Conservation (phyloP, 2,113 vertebrate species). For the Cervus canadensis region DNA sequence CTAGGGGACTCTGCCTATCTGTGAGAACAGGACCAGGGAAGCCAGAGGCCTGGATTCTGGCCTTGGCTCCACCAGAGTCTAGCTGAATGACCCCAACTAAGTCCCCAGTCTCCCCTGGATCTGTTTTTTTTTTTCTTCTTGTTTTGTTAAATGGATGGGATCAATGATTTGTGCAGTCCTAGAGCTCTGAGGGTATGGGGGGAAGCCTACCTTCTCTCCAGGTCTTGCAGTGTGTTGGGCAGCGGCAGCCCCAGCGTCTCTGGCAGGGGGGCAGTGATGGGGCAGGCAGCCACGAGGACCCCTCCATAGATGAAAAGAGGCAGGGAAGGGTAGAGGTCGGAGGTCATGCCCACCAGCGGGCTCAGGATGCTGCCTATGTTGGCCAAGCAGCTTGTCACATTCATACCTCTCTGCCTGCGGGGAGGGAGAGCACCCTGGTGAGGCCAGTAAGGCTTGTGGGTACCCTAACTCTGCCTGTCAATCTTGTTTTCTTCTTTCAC, state of each 20-base stretch:
- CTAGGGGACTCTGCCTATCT: neutral
- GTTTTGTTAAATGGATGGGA: neutral
- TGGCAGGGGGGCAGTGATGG: constrained; percentile 81
- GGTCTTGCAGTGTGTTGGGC: constrained; percentile 86
- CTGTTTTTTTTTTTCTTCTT: neutral
- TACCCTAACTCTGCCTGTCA: neutral
- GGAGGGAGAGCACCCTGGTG: neutral
- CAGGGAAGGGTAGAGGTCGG: constrained; percentile 75
- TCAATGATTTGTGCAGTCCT: neutral
- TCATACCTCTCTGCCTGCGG: constrained; percentile 87
- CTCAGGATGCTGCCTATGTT: constrained; percentile 85
- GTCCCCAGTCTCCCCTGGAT: neutral
- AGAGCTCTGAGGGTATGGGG: neutral
- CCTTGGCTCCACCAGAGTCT: neutral
- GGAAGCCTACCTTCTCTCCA: constrained; percentile 81
- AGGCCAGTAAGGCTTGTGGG: neutral
- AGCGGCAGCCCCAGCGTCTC: constrained; percentile 83
- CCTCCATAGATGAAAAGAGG: constrained; percentile 85
- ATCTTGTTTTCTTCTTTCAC: neutral
- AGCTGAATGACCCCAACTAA: neutral
- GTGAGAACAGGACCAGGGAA: neutral
- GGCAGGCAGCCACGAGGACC: constrained; percentile 80
- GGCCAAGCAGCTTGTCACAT: constrained; percentile 82
- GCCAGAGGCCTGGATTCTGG: neutral
- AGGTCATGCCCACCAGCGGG: constrained; percentile 80